Evolutionary conservation across 2,888 invertebrate species (phyloP), one percentile per base, ranked within the genome.

Genomic region (Calameuta pallipes): DNA sequence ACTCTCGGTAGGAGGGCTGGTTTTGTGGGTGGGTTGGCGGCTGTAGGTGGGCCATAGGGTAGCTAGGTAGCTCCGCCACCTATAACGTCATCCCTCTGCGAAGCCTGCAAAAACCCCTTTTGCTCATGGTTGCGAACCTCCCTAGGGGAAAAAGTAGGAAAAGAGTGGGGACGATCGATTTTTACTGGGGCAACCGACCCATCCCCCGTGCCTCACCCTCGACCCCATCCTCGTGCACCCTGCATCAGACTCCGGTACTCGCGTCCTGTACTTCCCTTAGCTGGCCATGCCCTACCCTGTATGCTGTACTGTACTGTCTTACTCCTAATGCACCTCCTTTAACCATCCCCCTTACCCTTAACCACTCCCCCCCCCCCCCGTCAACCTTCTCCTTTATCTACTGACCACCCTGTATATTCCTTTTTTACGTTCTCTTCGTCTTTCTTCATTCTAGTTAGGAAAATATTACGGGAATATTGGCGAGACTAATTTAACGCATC

Each of bases 91-190:
- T 41, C 41, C 82, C 83, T 82, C 83, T 81, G 86, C 86, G 85
- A 86, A 86, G 85, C 85, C 86, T 85, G 85, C 88, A 83, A 85
- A 88, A 83, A 85, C 82, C 81, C 77, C 82, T 75, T 81, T 74
- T 35, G 74, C 82, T 81, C 84, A 82, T 82, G 83, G 85, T 83
- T 82, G 83, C 87, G 83, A 83, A 82, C 86, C 88, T 87, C 85
- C 85, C 86, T 74, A 75, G 82, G 87, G 86, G 89, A 90, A 89
- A 89, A 89, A 88, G 87, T 88, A 83, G 87, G 86, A 86, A 88
- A 87, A 90, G 90, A 90, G 90, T 89, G 90, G 91, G 90, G 90
- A 89, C 89, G 92, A 92, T 92, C 92, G 92, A 92, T 92, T 92
- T 92, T 92, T 92, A 92, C 92, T 92, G 91, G 92, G 91, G 91